Evolutionary conservation across 2,888 invertebrate species (phyloP), one percentile per base, ranked within the genome.

Genomic region (Arge pagana): DNA sequence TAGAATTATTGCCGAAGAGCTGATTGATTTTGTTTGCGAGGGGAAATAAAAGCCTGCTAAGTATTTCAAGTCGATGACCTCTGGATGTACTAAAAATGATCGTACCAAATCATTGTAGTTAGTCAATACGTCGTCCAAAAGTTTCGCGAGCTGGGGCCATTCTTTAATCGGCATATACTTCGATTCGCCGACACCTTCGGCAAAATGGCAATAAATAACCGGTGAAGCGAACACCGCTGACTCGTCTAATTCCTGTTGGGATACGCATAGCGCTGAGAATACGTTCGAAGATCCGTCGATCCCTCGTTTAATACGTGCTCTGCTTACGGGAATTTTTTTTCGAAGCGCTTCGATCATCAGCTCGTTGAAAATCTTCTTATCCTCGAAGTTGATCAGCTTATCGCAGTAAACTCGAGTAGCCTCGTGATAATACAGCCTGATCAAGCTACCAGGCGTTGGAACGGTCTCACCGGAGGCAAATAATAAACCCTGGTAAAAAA

Each of bases 161-260:
- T 85, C 84, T 18, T 73, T 77, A 21, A 94, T 87, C 0, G 89
- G 88, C 78, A 90, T 85, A 71, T 96, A 96, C 75, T 95, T 96
- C 0, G 91, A 88, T 63, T 96, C 95, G 0, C 95, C 92, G 37
- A 96, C 82, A 4, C 95, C 95, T 64, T 89, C 87, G 13, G 95
- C 90, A 74, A 96, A 96, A 76, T 96, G 96, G 68, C 92, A 94
- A 74, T 84, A 96, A 54, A 96, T 88, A n/a, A 90, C 78, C 0
- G 96, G 95, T 57, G 85, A 83, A 19, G 80, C 81, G 67, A 88
- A 85, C 2, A 93, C 82, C 0, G 82, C 73, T 3, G 82, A 81
- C 61, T 95, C 94, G 48, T 89, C 89, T 37, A 87, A 79, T 10
- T 86, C 86, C 86, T 89, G 63, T 18, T 70, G 52, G 41, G 41